These are phyloP conservation scores for Ctenoplectra terminalis DNA, from an alignment of 1,140 invertebrate genomes.

Conservation along the genomic window DNA sequence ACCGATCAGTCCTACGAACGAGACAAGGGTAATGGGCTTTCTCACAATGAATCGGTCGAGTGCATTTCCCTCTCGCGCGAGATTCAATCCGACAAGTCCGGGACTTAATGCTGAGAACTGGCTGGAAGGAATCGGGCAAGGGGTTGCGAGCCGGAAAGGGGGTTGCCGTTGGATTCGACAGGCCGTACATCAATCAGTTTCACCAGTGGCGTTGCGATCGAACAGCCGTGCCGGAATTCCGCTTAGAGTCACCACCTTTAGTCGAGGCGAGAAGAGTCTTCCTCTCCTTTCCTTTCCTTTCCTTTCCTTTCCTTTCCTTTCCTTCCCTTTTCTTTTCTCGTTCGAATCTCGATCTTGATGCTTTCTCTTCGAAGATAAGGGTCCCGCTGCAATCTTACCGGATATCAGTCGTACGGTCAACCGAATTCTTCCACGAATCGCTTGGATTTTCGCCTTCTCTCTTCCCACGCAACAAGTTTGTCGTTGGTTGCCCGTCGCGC, in stretches of 20 bases:
- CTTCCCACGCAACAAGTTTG: neutral
- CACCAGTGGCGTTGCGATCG: constrained; percentile 54
- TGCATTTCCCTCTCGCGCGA: constrained; percentile 62
- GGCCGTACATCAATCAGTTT: constrained; percentile 73
- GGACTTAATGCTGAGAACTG: constrained; percentile 60
- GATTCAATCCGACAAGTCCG: constrained; percentile 63
- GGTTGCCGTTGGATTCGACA: constrained; percentile 57
- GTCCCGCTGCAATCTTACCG: constrained; percentile 10
- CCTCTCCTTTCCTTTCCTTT: neutral
- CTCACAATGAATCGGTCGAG: constrained; percentile 59
- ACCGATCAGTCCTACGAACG: constrained; percentile 41
- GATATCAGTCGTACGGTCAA: constrained; percentile 29
- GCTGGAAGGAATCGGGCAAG: constrained; percentile 37
- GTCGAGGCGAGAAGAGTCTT: neutral
- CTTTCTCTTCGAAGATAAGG: constrained; percentile 46
- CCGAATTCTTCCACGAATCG: constrained; percentile 6
- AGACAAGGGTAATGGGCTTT: constrained; percentile 56
- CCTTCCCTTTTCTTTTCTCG: no score
- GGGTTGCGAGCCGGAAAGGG: constrained; percentile 1
- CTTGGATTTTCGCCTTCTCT: neutral
- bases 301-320: no score
- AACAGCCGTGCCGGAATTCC: constrained; percentile 50
- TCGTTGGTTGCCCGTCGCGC: neutral
- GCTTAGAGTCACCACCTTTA: constrained; percentile 31
- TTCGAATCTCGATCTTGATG: constrained; percentile 46